Base-by-base conservation (phyloP, 1,140 invertebrate genomes). In the Portunus trituberculatus region DNA sequence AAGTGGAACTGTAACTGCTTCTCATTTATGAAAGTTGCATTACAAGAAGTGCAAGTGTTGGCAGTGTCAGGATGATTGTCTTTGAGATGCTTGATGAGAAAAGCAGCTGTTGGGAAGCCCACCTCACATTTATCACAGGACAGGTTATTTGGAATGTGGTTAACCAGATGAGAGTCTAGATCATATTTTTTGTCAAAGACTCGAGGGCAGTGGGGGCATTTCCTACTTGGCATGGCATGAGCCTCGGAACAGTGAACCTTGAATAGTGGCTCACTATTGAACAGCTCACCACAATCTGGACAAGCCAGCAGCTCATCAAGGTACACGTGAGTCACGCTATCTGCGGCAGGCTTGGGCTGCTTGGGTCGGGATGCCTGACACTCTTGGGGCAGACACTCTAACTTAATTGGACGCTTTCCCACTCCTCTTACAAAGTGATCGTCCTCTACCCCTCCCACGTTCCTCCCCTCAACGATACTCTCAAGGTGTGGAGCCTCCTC, bases 141-240 rank as follows among this genome's bases (percentile, higher is more conserved):
- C 48, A 84, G 95, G 39, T 93, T 84, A 83, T 32, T 93, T 28
- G 95, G 87, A 4, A 86, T 93, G 45, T 95, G 95, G 88, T 95
- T 93, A 28, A 95, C 93, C 39, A 93, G 31, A 82, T 95, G 95
- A 31, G 95, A 95, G 59, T 95, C 95, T 67, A 95, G 76, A 31
- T 95, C 95, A 91, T 95, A 76, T 67, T 82, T 95, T 32, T 90
- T 93, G 86, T 93, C 92, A 91, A 95, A 95, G 2, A 95, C 92
- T 6, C 90, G 89, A 7, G 95, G 95, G 31, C 95, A 95, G 46
- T 95, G 88, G 28, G 95, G 95, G 39, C 95, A 95, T 86, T 93
- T 93, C 48, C 92, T 39, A 48, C 45, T 90, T 4, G 45, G 45
- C 16, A 76, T 88, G 0, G 89, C 82, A 31, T 95, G 95, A 91